Evolutionary conservation across 2,797 vertebrate species (phyloP), one percentile per base, ranked within the genome.

Genomic region (Benthosema pterotum): DNA sequence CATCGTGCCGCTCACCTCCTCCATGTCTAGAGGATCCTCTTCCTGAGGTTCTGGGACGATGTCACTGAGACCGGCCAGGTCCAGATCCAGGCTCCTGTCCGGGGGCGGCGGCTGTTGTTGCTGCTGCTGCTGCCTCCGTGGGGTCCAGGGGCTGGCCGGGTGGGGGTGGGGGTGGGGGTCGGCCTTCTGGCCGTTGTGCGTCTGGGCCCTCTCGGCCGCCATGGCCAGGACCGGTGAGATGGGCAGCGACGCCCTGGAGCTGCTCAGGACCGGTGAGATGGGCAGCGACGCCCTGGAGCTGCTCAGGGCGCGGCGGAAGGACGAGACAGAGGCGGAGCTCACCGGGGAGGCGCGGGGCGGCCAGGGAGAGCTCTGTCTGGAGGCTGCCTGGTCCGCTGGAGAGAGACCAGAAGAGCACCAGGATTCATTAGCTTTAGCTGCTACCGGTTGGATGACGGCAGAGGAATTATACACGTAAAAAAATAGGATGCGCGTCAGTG

Each of bases 1-100:
- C 1, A 42, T 5, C 16, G 28, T 9, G 70, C 19, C 78, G 28
- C 92, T 84, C 77, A 97, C 97, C 96, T 98, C 96, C 80, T 96
- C 93, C 69, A 91, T 92, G 74, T 98, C 95, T 42, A 92, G 67
- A 57, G 89, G 79, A 67, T 96, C 94, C 42, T 95, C 93, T 5
- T 92, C 93, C 11, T 77, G 89, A 28, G 13, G 46, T 56, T 81
- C 93, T 19, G 80, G 90, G 28, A 85, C 63, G 1, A 61, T 14
- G 32, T 38, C 32, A 51, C 22, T 83, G 42, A 93, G 76, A 58
- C 84, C 77, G 0, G 89, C 84, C 51, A 93, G 75, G 52, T 94
- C 89, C 53, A 91, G 71, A 4, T 69, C 70, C 50, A 92, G 63
- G 62, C 73, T 77, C 57, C 74, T 85, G 46, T 85, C 82, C 6